Base-by-base conservation (phyloP, 2,888 invertebrate genomes). In the Orgyia antiqua region DNA sequence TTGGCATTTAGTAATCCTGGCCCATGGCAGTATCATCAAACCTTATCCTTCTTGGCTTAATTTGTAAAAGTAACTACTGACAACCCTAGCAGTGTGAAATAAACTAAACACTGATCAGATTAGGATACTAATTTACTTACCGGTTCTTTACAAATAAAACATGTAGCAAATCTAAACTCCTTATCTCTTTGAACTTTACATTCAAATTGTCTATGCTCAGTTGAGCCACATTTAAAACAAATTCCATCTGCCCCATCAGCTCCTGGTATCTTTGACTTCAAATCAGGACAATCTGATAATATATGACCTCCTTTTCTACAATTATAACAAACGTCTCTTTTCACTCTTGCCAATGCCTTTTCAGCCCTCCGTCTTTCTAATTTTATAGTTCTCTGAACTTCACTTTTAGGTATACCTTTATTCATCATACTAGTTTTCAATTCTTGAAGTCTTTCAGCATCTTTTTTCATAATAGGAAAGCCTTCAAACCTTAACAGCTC, bases 141-240 rank as follows among this genome's bases (percentile, higher is more conserved):
- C 50, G 90, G 91, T 72, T 96, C 92, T 32, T 91, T 91, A 68
- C 97, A 97, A 46, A 97, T 92, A 62, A 96, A 97, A 71, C 97
- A 97, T 31, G 90, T 91, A 0, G 96, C 96, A 79, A 91, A 95
- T 61, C 93, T 90, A 58, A 90, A 95, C 35, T 91, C 90, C 39
- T 90, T 88, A 21, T 88, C 88, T 46, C 79, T 88, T 18, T 88
- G 88, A 0, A 92, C 91, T 80, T 89, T 91, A 54, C 93, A 93
- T 58, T 92, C 90, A 61, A 90, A 90, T 55, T 92, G 91, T 7
- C 89, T 90, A 62, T 96, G 96, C 65, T 96, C 96, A 3, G 94
- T 94, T 0, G 95, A 95, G 0, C 96, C 96, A 74, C 96, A 96
- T 70, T 95, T 95, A 61, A 93, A 96, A 60, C 96, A 96, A 27